These are phyloP conservation scores for Camelus dromedarius DNA, from an alignment of 2,113 vertebrate species.

Conservation along the genomic window DNA sequence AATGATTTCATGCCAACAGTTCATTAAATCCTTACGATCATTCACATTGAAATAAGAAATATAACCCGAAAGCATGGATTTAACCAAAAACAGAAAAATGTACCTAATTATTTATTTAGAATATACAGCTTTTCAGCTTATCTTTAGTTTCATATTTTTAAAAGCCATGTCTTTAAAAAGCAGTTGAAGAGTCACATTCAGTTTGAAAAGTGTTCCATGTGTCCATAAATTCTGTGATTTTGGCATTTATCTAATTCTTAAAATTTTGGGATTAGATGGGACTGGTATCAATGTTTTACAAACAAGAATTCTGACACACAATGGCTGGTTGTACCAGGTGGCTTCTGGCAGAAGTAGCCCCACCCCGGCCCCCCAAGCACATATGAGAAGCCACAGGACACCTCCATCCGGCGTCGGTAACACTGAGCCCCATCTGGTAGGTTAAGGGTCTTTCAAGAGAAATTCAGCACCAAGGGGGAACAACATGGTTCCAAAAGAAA, in stretches of 20 bases:
- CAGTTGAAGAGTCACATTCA: not conserved
- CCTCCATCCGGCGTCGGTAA: rapidly evolving
- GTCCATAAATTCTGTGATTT: not conserved
- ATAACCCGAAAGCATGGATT: not conserved
- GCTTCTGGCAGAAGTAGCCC: not conserved
- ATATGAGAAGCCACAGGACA: not conserved
- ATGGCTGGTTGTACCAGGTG: not conserved
- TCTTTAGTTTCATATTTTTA: not conserved
- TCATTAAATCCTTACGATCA: not conserved
- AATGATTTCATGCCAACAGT: not conserved
- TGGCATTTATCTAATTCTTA: constrained; percentile 19
- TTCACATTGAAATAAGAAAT: not conserved
- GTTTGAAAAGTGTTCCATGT: not conserved
- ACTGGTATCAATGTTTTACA: not conserved
- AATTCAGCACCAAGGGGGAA: not conserved
- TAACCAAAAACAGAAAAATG: not conserved
- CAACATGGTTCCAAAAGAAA: not conserved
- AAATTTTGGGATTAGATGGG: not conserved
- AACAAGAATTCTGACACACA: not conserved
- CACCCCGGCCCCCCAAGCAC: not conserved
- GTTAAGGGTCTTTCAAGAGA: not conserved
- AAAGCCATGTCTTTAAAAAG: not conserved
- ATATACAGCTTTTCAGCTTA: not conserved
- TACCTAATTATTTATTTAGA: not conserved
- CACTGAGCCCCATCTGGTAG: not conserved